Percentiles rank a stretch among this genome's conserved stretches.
Conservation (phyloP, 2,888 invertebrate genomes). For the Lasiommata megera region DNA sequence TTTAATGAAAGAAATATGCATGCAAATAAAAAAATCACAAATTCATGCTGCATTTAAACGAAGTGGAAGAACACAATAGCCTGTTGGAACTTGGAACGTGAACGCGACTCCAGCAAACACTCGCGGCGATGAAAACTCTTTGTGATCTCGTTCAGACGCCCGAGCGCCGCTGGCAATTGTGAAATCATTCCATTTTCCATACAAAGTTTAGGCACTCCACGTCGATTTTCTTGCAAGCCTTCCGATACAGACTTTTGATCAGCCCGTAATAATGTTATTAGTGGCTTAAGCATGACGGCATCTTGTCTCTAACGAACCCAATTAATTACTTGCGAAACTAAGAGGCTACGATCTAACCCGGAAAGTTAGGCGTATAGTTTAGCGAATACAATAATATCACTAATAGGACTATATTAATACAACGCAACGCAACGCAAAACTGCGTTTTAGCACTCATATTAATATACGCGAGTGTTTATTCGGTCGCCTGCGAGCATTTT, state of each 20-base stretch:
- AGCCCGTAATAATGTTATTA: too few species aligned
- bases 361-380: too few species aligned
- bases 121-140: slow-evolving; percentile 22
- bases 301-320: too few species aligned
- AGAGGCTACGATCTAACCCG: too few species aligned
- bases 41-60: slow-evolving; percentile 13
- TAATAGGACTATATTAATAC: too few species aligned
- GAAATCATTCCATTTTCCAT: slow-evolving; percentile 10
- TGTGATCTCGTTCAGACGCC: slow-evolving; percentile 16
- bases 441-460: too few species aligned
- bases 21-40: slow-evolving; percentile 10
- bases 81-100: slow-evolving; percentile 9
- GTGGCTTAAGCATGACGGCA: too few species aligned
- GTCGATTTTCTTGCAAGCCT: background rate
- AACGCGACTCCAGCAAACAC: slow-evolving; percentile 23
- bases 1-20: background rate
- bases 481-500: too few species aligned
- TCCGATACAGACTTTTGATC: background rate
- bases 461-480: too few species aligned
- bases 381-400: too few species aligned
- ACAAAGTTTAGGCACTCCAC: background rate
- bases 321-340: too few species aligned
- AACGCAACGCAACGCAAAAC: too few species aligned
- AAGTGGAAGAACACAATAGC: slow-evolving; percentile 19
- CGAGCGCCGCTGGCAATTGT: slow-evolving; percentile 10